Evolutionary conservation across 2,888 invertebrate species (phyloP).

Genomic region (Pheosia gnoma): DNA sequence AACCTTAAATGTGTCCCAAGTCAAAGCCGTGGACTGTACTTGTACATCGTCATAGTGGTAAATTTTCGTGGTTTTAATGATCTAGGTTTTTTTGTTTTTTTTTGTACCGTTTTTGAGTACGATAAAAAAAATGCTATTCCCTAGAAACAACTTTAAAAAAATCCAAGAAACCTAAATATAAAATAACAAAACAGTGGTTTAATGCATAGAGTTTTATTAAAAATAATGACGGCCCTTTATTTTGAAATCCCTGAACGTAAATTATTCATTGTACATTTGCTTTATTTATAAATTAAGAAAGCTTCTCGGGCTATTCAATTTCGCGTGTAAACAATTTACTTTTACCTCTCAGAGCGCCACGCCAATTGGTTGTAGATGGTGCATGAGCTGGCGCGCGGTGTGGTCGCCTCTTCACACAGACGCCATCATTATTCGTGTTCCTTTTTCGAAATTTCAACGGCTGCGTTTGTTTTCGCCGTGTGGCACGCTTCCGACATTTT

Average conservation of each 20-base stretch:
- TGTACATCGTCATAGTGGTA: no score
- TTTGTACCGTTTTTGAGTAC: no score
- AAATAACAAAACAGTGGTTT: no score
- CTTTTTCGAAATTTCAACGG: constrained; percentile 57
- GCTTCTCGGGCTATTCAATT: constrained; percentile 47
- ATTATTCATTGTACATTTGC: constrained; percentile 26
- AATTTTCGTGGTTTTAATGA: no score
- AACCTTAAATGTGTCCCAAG: no score
- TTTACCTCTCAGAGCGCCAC: constrained; percentile 62
- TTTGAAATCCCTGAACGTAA: not conserved
- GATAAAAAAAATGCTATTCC: no score
- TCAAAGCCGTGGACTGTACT: no score
- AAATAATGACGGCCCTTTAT: not conserved
- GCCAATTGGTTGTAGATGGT: constrained; percentile 79
- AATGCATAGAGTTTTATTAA: no score
- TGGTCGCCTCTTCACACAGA: constrained; percentile 69
- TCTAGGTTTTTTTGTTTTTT: no score
- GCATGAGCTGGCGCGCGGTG: constrained; percentile 71
- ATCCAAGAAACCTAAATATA: no score
- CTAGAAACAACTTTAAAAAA: no score
- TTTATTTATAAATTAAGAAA: constrained; percentile 34
- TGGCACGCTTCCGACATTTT: constrained; percentile 46
- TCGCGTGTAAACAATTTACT: constrained; percentile 65
- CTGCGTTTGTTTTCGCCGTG: constrained; percentile 38
- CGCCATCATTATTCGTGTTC: constrained; percentile 54